Evolutionary conservation across 2,797 vertebrate genomes (phyloP).

Genomic region (Sarcoramphus papa): DNA sequence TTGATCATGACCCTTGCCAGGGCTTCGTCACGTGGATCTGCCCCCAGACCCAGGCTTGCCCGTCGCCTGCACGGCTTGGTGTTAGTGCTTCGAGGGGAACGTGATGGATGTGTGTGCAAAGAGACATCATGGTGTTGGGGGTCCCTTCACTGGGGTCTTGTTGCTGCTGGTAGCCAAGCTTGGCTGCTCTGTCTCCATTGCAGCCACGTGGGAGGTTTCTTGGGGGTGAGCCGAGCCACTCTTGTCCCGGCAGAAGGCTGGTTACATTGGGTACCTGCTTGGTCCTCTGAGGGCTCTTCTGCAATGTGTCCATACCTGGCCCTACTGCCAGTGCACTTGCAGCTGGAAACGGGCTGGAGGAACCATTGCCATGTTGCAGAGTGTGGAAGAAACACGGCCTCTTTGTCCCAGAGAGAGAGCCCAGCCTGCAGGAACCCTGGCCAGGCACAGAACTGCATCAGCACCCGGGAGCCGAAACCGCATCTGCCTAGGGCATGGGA

Average conservation of each 20-base stretch:
- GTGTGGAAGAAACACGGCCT: neutral
- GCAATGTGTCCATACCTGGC: neutral
- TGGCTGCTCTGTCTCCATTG: neutral
- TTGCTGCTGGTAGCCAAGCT: neutral
- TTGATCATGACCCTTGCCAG: neutral
- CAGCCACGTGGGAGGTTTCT: neutral
- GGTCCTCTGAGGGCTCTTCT: neutral
- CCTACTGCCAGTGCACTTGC: neutral
- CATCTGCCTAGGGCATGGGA: neutral
- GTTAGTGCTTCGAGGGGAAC: neutral
- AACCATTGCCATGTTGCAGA: neutral
- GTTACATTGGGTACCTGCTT: neutral
- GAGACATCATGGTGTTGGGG: neutral
- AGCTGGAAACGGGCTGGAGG: neutral
- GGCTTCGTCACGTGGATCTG: neutral
- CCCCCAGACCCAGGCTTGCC: neutral
- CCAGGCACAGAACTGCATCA: neutral
- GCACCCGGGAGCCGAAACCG: rapidly evolving
- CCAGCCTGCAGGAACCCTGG: neutral
- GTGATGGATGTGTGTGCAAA: neutral
- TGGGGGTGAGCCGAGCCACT: neutral
- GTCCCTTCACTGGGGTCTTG: neutral
- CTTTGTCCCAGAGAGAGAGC: neutral
- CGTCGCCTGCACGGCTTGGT: rapidly evolving
- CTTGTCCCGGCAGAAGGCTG: neutral